Evolutionary conservation across 2,797 vertebrate species (phyloP), one percentile per base, ranked within the genome.

Genomic region (Pangasius krempfi): DNA sequence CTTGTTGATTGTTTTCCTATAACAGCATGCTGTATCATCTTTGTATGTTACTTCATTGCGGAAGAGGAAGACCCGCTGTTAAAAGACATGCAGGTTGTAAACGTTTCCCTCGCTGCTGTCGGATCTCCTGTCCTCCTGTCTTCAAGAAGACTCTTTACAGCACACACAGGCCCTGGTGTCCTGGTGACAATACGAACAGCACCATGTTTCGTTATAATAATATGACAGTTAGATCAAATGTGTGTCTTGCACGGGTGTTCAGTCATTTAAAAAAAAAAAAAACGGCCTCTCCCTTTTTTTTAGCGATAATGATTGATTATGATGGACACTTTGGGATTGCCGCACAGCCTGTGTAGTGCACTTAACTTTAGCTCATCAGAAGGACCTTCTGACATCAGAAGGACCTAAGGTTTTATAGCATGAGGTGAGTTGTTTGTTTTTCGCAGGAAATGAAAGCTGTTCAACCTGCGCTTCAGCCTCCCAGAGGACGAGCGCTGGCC

Each of bases 401-500:
- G 16, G 9, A 54, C 7, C 2, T 14, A 8, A 54, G 10, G 14
- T 30, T 79, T 79, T 54, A 82, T 50, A 72, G 81, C 86, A 50
- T 47, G 40, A 76, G 20, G 68, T 37, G 25, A 72, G 52, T 25
- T 87, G 78, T 80, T 81, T 87, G 86, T 68, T n/a, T 79, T 80
- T 52, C 33, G 0, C 16, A 33, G 68, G 25, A 54, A 27, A 40
- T 44, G 60, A 27, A 30, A 40, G 22, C 47, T 9, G 12, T 52
- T 80, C 40, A 37, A 20, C n/a, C 75, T 54, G 75, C 37, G 12
- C 52, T 80, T 68, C 50, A 52, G 25, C 44, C 25, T 0, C 22
- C 4, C 9, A 22, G 30, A 58, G 33, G 20, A 40, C 4, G 20
- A 40, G 33, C 10, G 20, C 54, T 33, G 30, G 54, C 54, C 33